phyloP scores from a whole-genome alignment of 2,113 vertebrate genomes.

The Anser brachyrhynchus region DNA sequence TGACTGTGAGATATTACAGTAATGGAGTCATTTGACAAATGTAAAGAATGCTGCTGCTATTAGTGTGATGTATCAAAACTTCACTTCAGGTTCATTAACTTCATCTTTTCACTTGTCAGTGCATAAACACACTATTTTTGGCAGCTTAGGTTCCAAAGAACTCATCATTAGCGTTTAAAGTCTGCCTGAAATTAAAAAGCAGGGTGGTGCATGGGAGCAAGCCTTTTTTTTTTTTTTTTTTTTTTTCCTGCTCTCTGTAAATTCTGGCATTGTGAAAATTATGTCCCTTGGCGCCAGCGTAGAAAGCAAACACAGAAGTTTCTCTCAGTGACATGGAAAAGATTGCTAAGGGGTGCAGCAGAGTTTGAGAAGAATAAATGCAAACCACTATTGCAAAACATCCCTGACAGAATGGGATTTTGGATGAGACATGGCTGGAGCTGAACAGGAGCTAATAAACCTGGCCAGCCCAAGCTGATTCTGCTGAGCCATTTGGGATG shows the following conservation, averaged over 20 bases:
- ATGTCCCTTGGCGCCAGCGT: background rate
- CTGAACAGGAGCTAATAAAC: background rate
- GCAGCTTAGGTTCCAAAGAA: background rate
- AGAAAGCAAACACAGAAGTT: background rate
- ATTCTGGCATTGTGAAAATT: background rate
- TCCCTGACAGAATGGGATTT: background rate
- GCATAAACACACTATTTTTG: constrained; percentile 30
- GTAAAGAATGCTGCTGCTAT: background rate
- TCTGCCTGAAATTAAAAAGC: background rate
- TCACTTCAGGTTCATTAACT: constrained; percentile 55
- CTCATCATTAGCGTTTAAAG: background rate
- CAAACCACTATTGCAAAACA: background rate
- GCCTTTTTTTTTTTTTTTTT: background rate
- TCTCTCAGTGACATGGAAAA: background rate
- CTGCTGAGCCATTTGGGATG: background rate
- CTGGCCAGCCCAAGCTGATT: background rate
- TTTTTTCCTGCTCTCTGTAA: background rate
- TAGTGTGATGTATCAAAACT: constrained; percentile 52
- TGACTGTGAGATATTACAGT: constrained; percentile 1
- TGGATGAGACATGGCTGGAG: background rate
- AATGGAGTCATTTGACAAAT: constrained; percentile 26
- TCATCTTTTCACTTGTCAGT: background rate
- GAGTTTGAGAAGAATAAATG: background rate
- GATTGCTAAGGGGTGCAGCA: background rate
- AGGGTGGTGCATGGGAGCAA: rapidly evolving